Evolutionary conservation across 2,113 vertebrate species (phyloP).

Genomic region (Fregetta grallaria): DNA sequence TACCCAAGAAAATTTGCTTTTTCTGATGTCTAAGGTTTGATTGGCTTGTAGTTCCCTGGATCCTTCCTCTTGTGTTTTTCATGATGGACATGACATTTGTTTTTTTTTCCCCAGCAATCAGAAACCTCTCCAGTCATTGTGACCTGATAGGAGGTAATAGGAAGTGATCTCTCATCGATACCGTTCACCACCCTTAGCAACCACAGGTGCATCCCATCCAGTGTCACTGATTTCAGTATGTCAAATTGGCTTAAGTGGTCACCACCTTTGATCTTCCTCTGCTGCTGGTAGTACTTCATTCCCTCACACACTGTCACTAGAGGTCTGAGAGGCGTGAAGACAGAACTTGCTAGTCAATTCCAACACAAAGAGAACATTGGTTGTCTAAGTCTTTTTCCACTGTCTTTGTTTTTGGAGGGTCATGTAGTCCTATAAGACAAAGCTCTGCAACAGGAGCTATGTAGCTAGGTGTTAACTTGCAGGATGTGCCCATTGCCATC

Average conservation of each 20-base stretch:
- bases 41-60: not conserved
- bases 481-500: not conserved
- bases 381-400: not conserved
- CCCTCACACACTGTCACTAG: not conserved
- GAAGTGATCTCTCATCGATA: not conserved
- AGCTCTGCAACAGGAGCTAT: not conserved
- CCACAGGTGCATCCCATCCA: not conserved
- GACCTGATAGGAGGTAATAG: not conserved
- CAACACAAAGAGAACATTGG: not conserved
- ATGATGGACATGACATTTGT: not conserved
- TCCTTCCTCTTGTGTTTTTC: not conserved
- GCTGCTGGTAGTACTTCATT: not conserved
- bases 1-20: not conserved
- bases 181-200: not conserved
- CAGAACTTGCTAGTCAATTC: not conserved
- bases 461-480: not conserved
- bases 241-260: not conserved
- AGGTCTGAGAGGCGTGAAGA: accelerated
- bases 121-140: not conserved
- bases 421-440: not conserved
- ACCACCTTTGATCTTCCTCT: not conserved
- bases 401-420: not conserved
- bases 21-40: not conserved
- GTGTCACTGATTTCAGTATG: not conserved
- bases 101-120: not conserved